Base-by-base conservation (phyloP, 1,140 invertebrate species). In the Drosophila rhopaloa region DNA sequence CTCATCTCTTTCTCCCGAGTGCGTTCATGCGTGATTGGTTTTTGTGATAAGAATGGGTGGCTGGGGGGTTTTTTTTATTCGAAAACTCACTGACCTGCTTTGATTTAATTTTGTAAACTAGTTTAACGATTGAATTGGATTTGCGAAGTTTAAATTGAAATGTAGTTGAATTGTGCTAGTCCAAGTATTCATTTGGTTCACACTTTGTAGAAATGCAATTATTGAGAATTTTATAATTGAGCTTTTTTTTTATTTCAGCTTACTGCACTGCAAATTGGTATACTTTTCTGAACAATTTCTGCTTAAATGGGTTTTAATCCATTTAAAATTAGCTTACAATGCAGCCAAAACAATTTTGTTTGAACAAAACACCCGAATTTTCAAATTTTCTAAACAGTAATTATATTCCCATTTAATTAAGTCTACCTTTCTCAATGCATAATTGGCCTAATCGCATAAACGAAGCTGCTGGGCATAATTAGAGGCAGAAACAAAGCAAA, bases 361-460 rank as follows among this genome's bases (percentile, higher is more conserved):
- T 10, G 14, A 62, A 11, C 29, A 24, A 14, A 16, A 38, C 24
- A 5, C 3, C 27, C 7, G 7, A 51, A 19, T 19, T 11, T 14
- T 11, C 13, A 37, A 32, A 40, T 29, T 44, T 37, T 67, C 19
- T 5, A 67, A 53, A 41, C 40, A 37, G 29, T 48, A 48, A 38
- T 66, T 66, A 70, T 57, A 57, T 35, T 71, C 43, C 27, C 43
- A 55, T 71, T 48, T 71, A 71, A 71, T 71, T 71, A 71, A 74
- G 59, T 43, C 58, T 41, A 63, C 71, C 72, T 55, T 61, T 63
- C 46, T n/a, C 37, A 41, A 54, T 46, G 50, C 54, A 50, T 75
- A 75, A 75, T 75, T 75, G 53, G 59, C 51, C 43, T 65, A 76
- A 81, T 51, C 47, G 63, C 63, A 71, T 75, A 67, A 86, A 78